A percentile compares a stretch with the other conserved stretches of the same genome.
Evolutionary conservation across 2,797 vertebrate genomes (phyloP).

Genomic region (Peromyscus melanophrys): DNA sequence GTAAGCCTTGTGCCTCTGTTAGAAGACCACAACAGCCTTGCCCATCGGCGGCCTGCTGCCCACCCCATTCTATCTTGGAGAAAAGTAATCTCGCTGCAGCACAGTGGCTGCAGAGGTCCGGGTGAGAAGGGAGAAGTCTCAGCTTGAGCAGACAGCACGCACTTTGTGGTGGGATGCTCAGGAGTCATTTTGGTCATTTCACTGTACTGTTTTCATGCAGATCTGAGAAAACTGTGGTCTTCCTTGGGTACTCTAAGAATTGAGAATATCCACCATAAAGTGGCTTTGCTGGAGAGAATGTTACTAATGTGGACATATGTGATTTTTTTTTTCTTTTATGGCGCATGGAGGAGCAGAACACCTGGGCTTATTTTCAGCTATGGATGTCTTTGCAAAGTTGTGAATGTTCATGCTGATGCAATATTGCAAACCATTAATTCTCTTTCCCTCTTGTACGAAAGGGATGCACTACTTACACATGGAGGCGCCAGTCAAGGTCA

Average conservation of each 20-base stretch:
- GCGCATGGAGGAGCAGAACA: background rate
- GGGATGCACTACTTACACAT: constrained; percentile 99
- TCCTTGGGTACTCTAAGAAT: constrained; percentile 56
- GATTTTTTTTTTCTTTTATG: background rate
- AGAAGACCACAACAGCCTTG: constrained; percentile 3
- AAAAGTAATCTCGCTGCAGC: background rate
- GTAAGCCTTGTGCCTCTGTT: background rate
- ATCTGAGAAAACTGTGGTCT: constrained; percentile 66
- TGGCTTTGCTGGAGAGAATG: background rate
- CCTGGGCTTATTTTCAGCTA: constrained; percentile 1
- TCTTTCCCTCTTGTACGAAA: constrained; percentile 82
- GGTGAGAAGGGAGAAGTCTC: background rate
- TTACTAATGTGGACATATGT: background rate
- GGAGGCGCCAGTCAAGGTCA: constrained; percentile 98
- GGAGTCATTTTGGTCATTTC: background rate
- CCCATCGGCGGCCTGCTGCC: background rate
- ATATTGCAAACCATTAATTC: constrained; percentile 57
- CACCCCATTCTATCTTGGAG: background rate
- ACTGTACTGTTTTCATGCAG: constrained; percentile 52
- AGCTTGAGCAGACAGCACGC: background rate
- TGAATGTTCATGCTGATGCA: background rate
- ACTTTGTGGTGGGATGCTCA: background rate
- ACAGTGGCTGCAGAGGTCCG: background rate
- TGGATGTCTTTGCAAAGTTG: constrained; percentile 54
- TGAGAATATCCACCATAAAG: constrained; percentile 16